Evolutionary conservation across 2,797 vertebrate species (phyloP), one percentile per base, ranked within the genome.

Genomic region (Pyrocephalus nanus): DNA sequence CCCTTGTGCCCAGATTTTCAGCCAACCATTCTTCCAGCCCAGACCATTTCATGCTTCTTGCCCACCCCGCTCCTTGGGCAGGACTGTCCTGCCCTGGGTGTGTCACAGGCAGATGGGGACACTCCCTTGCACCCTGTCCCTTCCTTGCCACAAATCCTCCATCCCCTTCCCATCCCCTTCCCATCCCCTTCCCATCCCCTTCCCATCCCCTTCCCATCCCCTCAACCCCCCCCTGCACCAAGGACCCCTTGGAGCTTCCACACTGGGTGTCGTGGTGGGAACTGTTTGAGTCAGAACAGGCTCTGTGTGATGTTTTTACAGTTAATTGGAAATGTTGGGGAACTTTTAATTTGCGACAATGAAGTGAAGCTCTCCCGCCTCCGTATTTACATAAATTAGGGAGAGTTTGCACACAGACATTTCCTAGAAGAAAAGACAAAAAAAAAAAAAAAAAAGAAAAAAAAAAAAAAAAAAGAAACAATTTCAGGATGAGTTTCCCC

Each of bases 271-370:
- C 12, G 1, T 0, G 6, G 32, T 19, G 58, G 80, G 38, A 86
- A 17, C 4, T 22, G 55, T 17, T 48, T 23, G 13, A 62, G 85
- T 55, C 67, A 55, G 54, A 76, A 58, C 57, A 60, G 42, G 17
- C 62, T 65, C 2, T 3, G 61, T 62, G 92, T 40, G 40, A 79
- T 58, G 61, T 45, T 85, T 80, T 74, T 40, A 58, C 86, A 54
- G 95, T 64, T 96, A 76, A 95, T 91, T 95, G 94, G 93, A 88
- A 95, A 90, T 87, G 94, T 95, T 77, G 83, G 74, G 34, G 53
- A 96, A 93, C 86, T 95, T 94, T 87, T 90, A 82, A 95, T 95
- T 96, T 93, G 90, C 69, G 66, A 94, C 94, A 93, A 92, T 30
- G 92, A 76, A 90, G 84, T 38, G 60, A 76, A 92, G 92, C 38